Base-by-base conservation (phyloP, 1,140 invertebrate species). In the Daktulosphaira vitifoliae region DNA sequence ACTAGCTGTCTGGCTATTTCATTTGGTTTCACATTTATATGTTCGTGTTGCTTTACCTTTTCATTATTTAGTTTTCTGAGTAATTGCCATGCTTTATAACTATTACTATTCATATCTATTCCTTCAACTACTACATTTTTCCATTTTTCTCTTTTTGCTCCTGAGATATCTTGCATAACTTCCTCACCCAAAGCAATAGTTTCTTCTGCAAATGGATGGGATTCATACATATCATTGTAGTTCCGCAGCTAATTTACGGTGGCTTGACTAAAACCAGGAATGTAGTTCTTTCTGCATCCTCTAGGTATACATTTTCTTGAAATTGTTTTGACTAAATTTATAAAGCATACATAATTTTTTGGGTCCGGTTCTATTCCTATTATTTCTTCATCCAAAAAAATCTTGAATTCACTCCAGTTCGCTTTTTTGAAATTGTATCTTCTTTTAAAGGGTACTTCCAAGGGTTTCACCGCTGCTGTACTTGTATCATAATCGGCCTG, bases 231-330 rank as follows among this genome's bases (percentile, higher is more conserved):
- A n/a, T 65, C 9, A 5, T 33, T 23, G 29, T 50, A 65, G 20
- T 29, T 20, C 29, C 46, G 26, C 46, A 50, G 29, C 11, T 44
- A 16, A 44, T 44, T 44, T 44, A 44, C n/a, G 13, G 39, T 44
- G 39, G n/a, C 39, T 44, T 33, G 29, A 44, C 26, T 65, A 50
- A 65, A 16, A 29, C 46, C 46, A 22, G 62, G 29, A 16, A 65
- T 50, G 15, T 65, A 65, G 46, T 50, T 25, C 7, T 26, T 67
- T 20, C 44, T 48, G 18, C 9, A 65, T 33, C 62, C 46, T 37
- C 42, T 65, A 33, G 44, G 42, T 48, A 65, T 65, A 25, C 44
- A 25, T 49, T 65, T 38, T 42, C 54, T 18, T 39, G 62, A 65
- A 20, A 65, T 65, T n/a, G n/a, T n/a, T n/a, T n/a, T n/a, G n/a